Conservation (phyloP, 2,888 invertebrate genomes). For the Euplagia quadripunctaria region DNA sequence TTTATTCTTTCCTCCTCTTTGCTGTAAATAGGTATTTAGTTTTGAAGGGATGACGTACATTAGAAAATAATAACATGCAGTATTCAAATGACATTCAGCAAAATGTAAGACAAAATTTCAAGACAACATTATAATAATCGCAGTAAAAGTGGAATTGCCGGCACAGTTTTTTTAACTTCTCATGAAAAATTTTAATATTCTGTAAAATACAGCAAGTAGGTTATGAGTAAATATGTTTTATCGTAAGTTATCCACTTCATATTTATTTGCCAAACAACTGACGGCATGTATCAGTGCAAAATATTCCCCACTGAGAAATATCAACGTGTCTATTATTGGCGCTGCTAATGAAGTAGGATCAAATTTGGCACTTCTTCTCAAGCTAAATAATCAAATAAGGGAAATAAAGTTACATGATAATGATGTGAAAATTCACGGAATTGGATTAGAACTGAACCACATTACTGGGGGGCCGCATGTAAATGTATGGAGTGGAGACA, state of each 20-base stretch:
- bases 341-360: conserved; percentile 68
- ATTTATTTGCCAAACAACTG: conserved; percentile 11
- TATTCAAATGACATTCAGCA: background rate
- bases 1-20: background rate
- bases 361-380: conserved; percentile 68
- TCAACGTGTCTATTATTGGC: conserved; percentile 71
- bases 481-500: conserved; percentile 53
- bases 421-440: conserved; percentile 60
- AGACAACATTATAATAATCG: background rate
- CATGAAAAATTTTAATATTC: background rate
- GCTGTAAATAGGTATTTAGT: background rate
- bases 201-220: background rate
- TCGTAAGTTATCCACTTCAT: conserved; percentile 26
- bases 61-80: background rate
- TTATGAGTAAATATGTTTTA: conserved; percentile 37
- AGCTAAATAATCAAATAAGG: conserved; percentile 64
- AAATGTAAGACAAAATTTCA: background rate
- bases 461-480: conserved; percentile 66
- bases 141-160: background rate
- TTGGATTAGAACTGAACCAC: conserved; percentile 64
- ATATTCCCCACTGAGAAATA: conserved; percentile 45
- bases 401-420: conserved; percentile 68
- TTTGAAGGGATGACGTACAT: background rate
- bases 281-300: conserved; percentile 10
- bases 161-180: background rate